These are phyloP conservation scores for Sebastes steindachneri DNA, from an alignment of 2,797 vertebrate species.

Conservation along the genomic window DNA sequence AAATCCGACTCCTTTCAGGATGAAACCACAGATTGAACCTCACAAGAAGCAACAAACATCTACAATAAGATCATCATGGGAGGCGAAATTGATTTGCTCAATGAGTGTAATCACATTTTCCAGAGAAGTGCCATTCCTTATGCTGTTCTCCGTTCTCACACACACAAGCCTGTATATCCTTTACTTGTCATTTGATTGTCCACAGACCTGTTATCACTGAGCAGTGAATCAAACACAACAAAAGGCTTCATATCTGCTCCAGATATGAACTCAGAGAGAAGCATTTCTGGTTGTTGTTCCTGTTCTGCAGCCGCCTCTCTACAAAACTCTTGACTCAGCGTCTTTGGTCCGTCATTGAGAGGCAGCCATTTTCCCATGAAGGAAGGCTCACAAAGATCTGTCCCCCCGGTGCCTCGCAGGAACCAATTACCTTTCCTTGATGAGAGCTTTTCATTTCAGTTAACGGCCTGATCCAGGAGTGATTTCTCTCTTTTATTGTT, in stretches of 20 bases:
- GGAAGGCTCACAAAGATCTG: slow-evolving; percentile 27
- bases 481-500: slow-evolving; percentile 23
- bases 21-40: not conserved
- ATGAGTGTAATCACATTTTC: slow-evolving; percentile 13
- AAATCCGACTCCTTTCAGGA: not conserved
- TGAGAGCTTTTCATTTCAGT: slow-evolving; percentile 48
- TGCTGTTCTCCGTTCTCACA: not conserved
- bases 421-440: slow-evolving; percentile 60
- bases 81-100: slow-evolving; percentile 19
- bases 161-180: not conserved
- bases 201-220: slow-evolving; percentile 6
- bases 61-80: not conserved
- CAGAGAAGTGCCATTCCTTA: not conserved
- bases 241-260: not conserved
- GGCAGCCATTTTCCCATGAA: slow-evolving; percentile 78
- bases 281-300: slow-evolving; percentile 16
- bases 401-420: slow-evolving; percentile 39
- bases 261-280: not conserved
- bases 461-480: slow-evolving; percentile 6
- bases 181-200: not conserved
- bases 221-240: slow-evolving; percentile 16
- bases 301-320: slow-evolving; percentile 37
- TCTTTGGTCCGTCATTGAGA: slow-evolving; percentile 62
- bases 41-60: not conserved
- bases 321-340: slow-evolving; percentile 72